Evolutionary conservation across 2,797 vertebrate species (phyloP).

Genomic region (Rhinoraja longicauda): DNA sequence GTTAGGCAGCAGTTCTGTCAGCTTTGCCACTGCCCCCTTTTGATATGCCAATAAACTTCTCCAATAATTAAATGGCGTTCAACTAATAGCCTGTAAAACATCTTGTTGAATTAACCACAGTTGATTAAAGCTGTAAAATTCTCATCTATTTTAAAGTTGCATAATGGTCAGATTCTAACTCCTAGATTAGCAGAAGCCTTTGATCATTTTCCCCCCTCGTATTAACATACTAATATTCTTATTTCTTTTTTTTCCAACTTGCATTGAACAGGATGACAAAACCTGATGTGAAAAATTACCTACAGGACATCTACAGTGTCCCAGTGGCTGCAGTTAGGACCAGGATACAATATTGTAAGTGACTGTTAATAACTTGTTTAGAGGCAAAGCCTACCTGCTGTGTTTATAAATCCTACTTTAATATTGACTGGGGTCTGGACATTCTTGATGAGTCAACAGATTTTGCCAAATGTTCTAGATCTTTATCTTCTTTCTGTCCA

Average conservation of each 20-base stretch:
- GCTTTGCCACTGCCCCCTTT: too few relatives aligned
- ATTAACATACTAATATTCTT: background rate
- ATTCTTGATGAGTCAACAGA: background rate
- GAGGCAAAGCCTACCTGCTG: background rate
- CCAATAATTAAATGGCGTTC: background rate
- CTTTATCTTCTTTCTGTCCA: background rate
- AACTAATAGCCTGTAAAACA: background rate
- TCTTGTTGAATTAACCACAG: background rate
- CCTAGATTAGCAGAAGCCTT: background rate
- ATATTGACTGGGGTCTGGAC: background rate
- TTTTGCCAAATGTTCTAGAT: background rate
- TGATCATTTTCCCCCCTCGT: too few relatives aligned
- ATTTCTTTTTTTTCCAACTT: background rate
- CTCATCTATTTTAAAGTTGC: background rate
- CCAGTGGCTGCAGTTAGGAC: conserved; percentile 80
- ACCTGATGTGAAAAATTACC: conserved; percentile 80
- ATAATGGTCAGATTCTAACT: background rate
- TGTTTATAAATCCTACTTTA: background rate
- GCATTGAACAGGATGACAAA: conserved; percentile 80
- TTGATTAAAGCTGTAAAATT: background rate
- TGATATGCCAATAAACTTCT: background rate
- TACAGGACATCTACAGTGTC: conserved; percentile 81
- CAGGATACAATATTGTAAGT: conserved; percentile 87
- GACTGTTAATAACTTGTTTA: background rate
- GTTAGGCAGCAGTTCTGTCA: too few relatives aligned